Evolutionary conservation across 2,797 vertebrate species (phyloP), one percentile per base, ranked within the genome.

Genomic region (Pterois miles): DNA sequence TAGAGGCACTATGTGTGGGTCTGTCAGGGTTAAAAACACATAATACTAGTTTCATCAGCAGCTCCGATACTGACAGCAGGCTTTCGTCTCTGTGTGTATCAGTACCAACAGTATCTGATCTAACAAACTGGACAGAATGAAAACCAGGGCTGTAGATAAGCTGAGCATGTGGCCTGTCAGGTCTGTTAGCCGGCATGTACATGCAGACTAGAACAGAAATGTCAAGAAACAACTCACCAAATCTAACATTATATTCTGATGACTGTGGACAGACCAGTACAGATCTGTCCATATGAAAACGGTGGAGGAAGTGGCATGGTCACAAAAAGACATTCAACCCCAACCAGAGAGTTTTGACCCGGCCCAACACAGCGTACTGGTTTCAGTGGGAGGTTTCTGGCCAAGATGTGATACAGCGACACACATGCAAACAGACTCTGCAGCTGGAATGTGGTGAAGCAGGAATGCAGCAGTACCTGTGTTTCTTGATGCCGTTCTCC

Each of bases 401-500:
- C 10, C 6, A 20, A n/a, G 12, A 38, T 4, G 25, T 13, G 29
- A 54, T 2, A 23, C 27, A 20, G 22, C 12, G 16, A 38, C 13
- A 69, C 34, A 53, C 4, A 40, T 4, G 66, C 20, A 65, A n/a
- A 64, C 7, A 65, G 34, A 57, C 20, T 10, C 1, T 8, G 31
- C 22, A 48, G 38, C 14, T 46, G 62, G 38, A 70, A 80, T 71
- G 81, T 8, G 4, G 23, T 18, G 43, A 18, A 9, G 60, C 25
- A 71, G 85, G 89, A 93, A 94, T 93, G 89, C 74, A 53, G 80
- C 8, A 14, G 6, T 91, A 96, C 98, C 98, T 97, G 95, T 96
- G 96, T 72, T 95, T 97, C 91, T 96, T 97, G 89, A 98, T 94
- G 72, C 98, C 98, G 64, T 99, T 99, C 92, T 97, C 96, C 71